Percentiles rank a stretch among this genome's conserved stretches.
Conservation (phyloP, 2,113 vertebrate genomes). For the Nothobranchius furzeri region DNA sequence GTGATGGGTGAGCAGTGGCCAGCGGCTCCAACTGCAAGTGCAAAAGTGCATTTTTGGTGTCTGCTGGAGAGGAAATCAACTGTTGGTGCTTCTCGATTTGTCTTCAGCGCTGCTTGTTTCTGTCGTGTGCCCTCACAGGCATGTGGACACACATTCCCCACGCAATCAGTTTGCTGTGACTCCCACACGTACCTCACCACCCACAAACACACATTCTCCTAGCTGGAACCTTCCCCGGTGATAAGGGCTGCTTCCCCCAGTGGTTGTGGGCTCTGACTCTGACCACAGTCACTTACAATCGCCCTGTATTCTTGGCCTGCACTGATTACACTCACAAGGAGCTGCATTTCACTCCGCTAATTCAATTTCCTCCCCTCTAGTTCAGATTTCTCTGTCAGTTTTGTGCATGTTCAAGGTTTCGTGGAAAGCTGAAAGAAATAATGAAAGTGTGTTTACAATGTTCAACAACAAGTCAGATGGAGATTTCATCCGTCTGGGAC, state of each 20-base stretch:
- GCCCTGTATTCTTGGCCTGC: slow-evolving; percentile 59
- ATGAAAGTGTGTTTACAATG: not conserved
- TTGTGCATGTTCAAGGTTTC: slow-evolving; percentile 14
- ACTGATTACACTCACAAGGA: slow-evolving; percentile 77
- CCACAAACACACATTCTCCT: slow-evolving; percentile 47
- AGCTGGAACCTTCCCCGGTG: slow-evolving; percentile 69
- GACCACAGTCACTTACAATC: slow-evolving; percentile 62
- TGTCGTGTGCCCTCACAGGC: slow-evolving; percentile 18
- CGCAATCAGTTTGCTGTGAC: slow-evolving; percentile 49
- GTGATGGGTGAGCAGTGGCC: not conserved
- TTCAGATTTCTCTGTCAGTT: slow-evolving; percentile 49
- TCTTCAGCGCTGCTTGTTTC: not conserved
- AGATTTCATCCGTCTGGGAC: not conserved
- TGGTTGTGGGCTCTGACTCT: slow-evolving; percentile 46
- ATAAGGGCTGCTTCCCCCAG: slow-evolving; percentile 64
- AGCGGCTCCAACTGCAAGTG: not conserved
- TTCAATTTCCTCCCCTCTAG: slow-evolving; percentile 71
- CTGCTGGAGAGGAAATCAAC: no score
- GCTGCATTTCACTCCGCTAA: slow-evolving; percentile 71
- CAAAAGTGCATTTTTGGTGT: no score
- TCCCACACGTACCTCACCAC: slow-evolving; percentile 53
- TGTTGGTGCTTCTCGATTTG: no score
- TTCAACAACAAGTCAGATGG: not conserved
- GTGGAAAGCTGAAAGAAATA: not conserved
- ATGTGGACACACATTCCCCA: slow-evolving; percentile 46